Evolutionary conservation across 2,888 invertebrate species (phyloP).

Genomic region (Xylocampa areola): DNA sequence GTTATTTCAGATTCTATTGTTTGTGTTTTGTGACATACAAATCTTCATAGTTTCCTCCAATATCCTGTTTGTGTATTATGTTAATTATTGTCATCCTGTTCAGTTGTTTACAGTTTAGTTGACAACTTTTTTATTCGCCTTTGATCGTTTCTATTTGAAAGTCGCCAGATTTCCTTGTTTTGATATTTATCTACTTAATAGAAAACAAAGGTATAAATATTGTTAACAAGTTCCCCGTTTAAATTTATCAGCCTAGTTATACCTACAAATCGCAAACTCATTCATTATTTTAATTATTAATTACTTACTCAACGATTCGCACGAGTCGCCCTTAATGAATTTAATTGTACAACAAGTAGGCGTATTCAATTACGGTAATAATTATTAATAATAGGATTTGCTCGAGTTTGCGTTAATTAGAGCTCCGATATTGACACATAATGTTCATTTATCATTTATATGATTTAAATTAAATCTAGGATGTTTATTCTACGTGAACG

Average conservation of each 20-base stretch:
- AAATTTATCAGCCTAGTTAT: constrained; percentile 1
- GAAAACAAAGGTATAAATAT: not conserved
- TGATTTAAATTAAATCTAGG: constrained; percentile 5
- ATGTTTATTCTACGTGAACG: constrained; percentile 2
- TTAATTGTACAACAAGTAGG: constrained; percentile 19
- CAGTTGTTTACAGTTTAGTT: constrained; percentile 6
- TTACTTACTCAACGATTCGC: constrained; percentile 24
- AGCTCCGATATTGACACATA: constrained; percentile 8
- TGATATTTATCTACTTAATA: not conserved
- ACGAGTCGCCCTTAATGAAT: constrained; percentile 29
- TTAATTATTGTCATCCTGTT: not conserved
- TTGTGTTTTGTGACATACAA: not conserved
- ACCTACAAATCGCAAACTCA: constrained; percentile 10
- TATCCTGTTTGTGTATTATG: constrained; percentile 11
- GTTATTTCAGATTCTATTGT: not conserved
- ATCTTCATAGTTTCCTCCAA: not conserved
- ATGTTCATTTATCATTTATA: constrained; percentile 10
- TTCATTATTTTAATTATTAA: constrained; percentile 33
- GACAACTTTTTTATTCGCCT: not conserved
- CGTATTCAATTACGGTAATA: constrained; percentile 20
- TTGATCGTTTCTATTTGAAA: not conserved
- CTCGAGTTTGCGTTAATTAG: constrained; percentile 27
- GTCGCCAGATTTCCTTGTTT: not conserved
- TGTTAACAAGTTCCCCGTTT: constrained; percentile 1
- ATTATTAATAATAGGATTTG: constrained; percentile 39